These are phyloP conservation scores for Myotis pilosus DNA, from an alignment of 2,797 vertebrate species.

Conservation along the genomic window DNA sequence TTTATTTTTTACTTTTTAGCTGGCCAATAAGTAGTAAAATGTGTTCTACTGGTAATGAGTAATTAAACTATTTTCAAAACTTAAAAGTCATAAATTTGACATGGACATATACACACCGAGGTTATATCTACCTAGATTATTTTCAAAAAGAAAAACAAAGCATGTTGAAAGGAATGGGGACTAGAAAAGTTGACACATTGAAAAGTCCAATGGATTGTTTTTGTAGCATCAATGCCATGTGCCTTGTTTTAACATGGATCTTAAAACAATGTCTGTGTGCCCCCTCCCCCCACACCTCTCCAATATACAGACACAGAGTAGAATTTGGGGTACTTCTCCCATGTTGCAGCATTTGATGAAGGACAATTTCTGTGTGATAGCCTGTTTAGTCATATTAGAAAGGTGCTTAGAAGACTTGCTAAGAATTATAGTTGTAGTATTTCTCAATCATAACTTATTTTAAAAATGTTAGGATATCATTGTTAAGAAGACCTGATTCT, in stretches of 20 bases:
- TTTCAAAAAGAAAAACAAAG: neutral
- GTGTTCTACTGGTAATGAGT: neutral
- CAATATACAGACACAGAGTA: neutral
- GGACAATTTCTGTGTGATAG: neutral
- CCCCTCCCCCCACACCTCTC: neutral
- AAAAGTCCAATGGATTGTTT: neutral
- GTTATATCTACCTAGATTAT: neutral
- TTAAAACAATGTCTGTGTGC: neutral
- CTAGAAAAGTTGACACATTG: neutral
- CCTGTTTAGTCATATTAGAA: neutral
- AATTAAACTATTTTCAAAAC: neutral
- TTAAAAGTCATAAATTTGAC: neutral
- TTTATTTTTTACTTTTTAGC: neutral
- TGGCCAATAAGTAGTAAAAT: neutral
- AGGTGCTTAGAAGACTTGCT: neutral
- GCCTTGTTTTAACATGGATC: neutral
- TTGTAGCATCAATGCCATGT: neutral
- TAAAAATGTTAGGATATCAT: neutral
- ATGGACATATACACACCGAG: neutral
- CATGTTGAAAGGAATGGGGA: neutral
- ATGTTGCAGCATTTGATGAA: neutral
- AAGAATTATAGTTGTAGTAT: neutral
- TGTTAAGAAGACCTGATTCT: neutral
- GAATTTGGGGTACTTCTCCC: neutral
- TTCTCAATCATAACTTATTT: neutral